These are phyloP conservation scores for Mycalesis mineus DNA, from an alignment of 2,888 invertebrate genomes.

Conservation along the genomic window DNA sequence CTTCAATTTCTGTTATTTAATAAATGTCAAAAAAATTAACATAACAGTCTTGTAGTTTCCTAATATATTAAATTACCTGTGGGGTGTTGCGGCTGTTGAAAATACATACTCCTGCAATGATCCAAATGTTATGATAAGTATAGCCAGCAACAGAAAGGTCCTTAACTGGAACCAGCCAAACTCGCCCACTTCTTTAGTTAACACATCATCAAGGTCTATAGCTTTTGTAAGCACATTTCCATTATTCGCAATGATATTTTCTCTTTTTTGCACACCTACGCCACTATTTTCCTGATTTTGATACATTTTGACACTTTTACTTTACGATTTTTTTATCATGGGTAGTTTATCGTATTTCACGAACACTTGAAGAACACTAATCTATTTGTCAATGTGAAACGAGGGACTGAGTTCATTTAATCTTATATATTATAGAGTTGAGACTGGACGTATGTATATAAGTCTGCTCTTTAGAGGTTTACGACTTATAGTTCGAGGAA, in stretches of 20 bases:
- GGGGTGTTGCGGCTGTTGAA: constrained; percentile 3
- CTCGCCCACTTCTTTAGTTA: not conserved
- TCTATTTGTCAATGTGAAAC: not conserved
- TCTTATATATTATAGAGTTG: not conserved
- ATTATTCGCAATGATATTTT: not conserved
- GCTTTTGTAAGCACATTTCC: not conserved
- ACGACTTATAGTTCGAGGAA: not conserved
- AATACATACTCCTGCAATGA: constrained; percentile 74
- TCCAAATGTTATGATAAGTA: constrained; percentile 73
- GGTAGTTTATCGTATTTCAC: not conserved
- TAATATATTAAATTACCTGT: not conserved
- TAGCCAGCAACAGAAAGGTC: not conserved
- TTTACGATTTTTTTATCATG: not conserved
- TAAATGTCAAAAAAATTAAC: no score
- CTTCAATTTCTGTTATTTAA: no score
- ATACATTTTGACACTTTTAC: not conserved
- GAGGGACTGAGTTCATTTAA: not conserved
- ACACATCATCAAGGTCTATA: not conserved
- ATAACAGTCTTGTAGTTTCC: no score
- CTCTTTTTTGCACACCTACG: no score
- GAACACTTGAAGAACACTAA: constrained; percentile 29
- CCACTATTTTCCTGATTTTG: not conserved
- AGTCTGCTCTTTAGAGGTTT: not conserved
- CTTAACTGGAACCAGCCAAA: not conserved
- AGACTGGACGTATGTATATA: no score